Evolutionary conservation across 2,888 invertebrate genomes (phyloP).

Genomic region (Phytoseiulus persimilis): DNA sequence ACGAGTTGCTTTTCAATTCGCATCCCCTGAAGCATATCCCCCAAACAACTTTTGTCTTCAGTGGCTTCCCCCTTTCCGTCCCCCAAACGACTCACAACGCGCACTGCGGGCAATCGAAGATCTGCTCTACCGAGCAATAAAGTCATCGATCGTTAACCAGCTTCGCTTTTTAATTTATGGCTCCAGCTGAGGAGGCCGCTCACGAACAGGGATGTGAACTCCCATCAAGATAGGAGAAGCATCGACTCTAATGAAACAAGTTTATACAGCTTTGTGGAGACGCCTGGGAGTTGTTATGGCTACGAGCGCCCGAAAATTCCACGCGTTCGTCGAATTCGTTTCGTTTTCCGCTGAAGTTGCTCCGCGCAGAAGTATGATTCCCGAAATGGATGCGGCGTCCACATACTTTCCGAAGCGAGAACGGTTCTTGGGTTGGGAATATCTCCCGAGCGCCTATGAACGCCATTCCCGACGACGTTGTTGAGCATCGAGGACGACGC

Average conservation of each 20-base stretch:
- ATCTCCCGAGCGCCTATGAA: no score
- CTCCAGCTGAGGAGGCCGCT: background rate
- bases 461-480: no score
- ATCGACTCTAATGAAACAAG: background rate
- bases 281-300: background rate
- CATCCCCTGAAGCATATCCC: background rate
- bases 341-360: no score
- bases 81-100: background rate
- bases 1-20: no score
- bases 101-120: background rate
- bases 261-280: background rate
- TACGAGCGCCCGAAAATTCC: no score
- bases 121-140: background rate
- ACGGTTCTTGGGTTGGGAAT: no score
- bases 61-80: no score
- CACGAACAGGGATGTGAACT: background rate
- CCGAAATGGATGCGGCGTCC: no score
- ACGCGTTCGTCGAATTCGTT: no score
- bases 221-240: background rate
- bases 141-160: background rate
- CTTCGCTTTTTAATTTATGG: background rate
- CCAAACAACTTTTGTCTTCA: background rate
- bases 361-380: no score
- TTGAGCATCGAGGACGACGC: no score
- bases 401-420: no score